phyloP scores from a whole-genome alignment of 2,888 invertebrate species.

The Antitype chi region DNA sequence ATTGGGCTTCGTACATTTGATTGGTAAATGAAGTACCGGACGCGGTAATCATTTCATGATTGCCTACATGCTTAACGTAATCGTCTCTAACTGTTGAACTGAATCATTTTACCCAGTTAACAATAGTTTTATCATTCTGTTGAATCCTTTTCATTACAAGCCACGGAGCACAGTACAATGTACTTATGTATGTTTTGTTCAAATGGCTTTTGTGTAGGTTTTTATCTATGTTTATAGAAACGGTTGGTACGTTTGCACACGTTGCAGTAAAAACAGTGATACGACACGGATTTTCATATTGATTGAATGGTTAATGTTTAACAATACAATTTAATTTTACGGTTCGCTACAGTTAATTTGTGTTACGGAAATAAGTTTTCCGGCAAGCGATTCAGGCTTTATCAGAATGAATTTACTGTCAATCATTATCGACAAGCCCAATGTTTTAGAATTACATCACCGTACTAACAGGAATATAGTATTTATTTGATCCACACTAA shows the following conservation, averaged over 20 bases:
- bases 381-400: slow-evolving; percentile 28
- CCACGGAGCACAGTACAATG: slow-evolving; percentile 62
- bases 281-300: slow-evolving; percentile 67
- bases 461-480: neutral
- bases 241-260: slow-evolving; percentile 20
- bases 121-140: slow-evolving; percentile 77
- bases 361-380: slow-evolving; percentile 74
- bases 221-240: slow-evolving; percentile 41
- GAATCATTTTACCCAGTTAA: slow-evolving; percentile 82
- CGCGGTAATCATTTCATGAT: slow-evolving; percentile 87
- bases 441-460: neutral
- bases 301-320: slow-evolving; percentile 63
- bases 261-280: slow-evolving; percentile 50
- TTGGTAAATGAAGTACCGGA: slow-evolving; percentile 86
- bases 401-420: slow-evolving; percentile 17
- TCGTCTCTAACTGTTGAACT: slow-evolving; percentile 76
- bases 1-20: slow-evolving; percentile 75
- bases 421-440: slow-evolving; percentile 21
- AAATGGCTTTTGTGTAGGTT: slow-evolving; percentile 15
- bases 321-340: slow-evolving; percentile 79
- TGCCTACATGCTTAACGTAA: slow-evolving; percentile 84
- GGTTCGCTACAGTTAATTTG: slow-evolving; percentile 73
- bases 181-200: slow-evolving; percentile 22
- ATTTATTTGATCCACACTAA: neutral
- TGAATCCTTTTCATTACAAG: slow-evolving; percentile 71